A percentile compares a stretch with the other conserved stretches of the same genome.
Evolutionary conservation across 2,797 vertebrate species (phyloP).

Genomic region (Trematomus bernacchii): DNA sequence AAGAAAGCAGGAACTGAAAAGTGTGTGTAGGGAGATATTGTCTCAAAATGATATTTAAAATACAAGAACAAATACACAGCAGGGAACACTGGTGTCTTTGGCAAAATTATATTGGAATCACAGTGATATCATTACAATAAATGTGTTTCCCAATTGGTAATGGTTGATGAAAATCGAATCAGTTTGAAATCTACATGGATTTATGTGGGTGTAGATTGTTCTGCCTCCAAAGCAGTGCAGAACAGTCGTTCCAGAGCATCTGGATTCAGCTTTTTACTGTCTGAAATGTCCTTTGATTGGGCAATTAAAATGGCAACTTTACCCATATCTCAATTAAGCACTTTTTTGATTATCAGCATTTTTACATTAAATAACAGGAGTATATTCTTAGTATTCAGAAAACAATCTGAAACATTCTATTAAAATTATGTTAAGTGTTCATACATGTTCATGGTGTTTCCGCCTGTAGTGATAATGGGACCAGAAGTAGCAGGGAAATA

Average conservation of each 20-base stretch:
- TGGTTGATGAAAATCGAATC: background rate
- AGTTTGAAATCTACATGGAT: too few species aligned
- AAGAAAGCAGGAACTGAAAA: too few species aligned
- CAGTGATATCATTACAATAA: background rate
- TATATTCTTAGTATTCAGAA: background rate
- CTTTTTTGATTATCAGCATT: background rate
- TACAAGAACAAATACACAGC: background rate
- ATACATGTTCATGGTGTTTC: background rate
- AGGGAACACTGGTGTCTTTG: background rate
- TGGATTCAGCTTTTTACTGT: background rate
- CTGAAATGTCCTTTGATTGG: background rate
- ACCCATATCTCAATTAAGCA: background rate
- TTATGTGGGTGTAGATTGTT: background rate
- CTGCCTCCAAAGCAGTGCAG: background rate
- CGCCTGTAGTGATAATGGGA: conserved; percentile 33
- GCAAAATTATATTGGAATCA: background rate
- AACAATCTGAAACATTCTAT: background rate
- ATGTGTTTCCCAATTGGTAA: background rate
- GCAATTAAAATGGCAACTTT: background rate
- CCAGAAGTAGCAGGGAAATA: conserved; percentile 43
- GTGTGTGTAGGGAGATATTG: too few species aligned
- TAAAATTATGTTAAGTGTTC: background rate
- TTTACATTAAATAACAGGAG: background rate
- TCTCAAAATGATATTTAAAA: too few species aligned
- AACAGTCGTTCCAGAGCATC: background rate